Evolutionary conservation across 2,888 invertebrate genomes (phyloP).

Genomic region (Philaethria dido): DNA sequence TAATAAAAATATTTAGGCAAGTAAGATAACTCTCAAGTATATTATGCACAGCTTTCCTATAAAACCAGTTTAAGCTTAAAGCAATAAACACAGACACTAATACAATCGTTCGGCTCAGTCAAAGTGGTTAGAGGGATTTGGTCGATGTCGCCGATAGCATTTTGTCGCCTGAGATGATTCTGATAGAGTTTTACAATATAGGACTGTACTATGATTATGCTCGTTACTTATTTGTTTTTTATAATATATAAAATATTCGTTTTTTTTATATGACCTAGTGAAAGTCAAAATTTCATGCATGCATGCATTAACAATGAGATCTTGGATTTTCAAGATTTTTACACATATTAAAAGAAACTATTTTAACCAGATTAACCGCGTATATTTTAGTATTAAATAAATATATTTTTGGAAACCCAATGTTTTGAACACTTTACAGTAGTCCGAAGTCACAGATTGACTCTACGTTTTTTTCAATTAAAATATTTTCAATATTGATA

Average conservation of each 20-base stretch:
- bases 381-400: no score
- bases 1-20: not conserved
- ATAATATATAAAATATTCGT: not conserved
- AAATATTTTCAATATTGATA: no score
- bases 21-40: not conserved
- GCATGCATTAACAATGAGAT: no score
- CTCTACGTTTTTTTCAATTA: no score
- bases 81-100: constrained; percentile 39
- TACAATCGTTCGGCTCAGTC: constrained; percentile 64
- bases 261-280: no score
- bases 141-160: constrained; percentile 78
- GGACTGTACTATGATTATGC: constrained; percentile 43
- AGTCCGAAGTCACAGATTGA: no score
- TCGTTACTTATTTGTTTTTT: constrained; percentile 36
- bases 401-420: no score
- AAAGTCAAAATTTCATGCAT: no score
- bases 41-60: constrained; percentile 13
- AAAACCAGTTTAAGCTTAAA: constrained; percentile 37
- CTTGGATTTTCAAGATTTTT: no score
- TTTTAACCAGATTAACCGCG: no score
- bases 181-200: constrained; percentile 69
- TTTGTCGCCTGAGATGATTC: constrained; percentile 79
- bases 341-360: no score
- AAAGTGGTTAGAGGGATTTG: constrained; percentile 72
- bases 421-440: no score